Percentiles rank a stretch among this genome's conserved stretches.
phyloP scores from a whole-genome alignment of 1,140 invertebrate species.

The Camponotus floridanus region DNA sequence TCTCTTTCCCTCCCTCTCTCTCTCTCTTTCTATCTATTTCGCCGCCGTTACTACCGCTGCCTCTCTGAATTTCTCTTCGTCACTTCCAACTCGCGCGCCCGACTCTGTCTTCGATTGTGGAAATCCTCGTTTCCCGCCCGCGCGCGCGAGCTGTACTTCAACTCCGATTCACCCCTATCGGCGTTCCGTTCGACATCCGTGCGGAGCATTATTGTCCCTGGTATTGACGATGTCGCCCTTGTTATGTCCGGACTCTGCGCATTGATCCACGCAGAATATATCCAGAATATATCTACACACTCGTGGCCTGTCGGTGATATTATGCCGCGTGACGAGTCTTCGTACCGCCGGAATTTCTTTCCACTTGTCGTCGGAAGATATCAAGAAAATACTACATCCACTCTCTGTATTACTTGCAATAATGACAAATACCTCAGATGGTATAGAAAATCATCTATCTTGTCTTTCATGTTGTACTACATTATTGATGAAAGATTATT shows the following conservation, averaged over 20 bases:
- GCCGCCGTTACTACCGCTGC: background rate
- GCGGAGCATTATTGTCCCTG: constrained; percentile 51
- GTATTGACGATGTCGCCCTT: constrained; percentile 56
- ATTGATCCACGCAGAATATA: constrained; percentile 53
- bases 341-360: constrained; percentile 36
- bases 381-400: background rate
- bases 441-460: background rate
- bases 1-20: background rate
- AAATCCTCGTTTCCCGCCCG: constrained; percentile 24
- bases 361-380: constrained; percentile 3
- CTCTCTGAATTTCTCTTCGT: constrained; percentile 56
- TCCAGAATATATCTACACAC: constrained; percentile 38
- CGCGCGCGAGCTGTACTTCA: constrained; percentile 36
- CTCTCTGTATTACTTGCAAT: background rate
- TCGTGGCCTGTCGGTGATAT: constrained; percentile 30
- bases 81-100: constrained; percentile 22
- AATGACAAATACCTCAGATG: background rate
- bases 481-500: background rate
- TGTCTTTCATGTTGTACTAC: background rate
- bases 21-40: background rate
- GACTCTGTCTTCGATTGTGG: constrained; percentile 57
- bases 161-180: constrained; percentile 53
- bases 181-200: constrained; percentile 44
- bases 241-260: constrained; percentile 47
- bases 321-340: constrained; percentile 24